Percentiles rank a stretch among this genome's conserved stretches.
Conservation (phyloP, 2,797 vertebrate species). For the Eupleurogrammus muticus region DNA sequence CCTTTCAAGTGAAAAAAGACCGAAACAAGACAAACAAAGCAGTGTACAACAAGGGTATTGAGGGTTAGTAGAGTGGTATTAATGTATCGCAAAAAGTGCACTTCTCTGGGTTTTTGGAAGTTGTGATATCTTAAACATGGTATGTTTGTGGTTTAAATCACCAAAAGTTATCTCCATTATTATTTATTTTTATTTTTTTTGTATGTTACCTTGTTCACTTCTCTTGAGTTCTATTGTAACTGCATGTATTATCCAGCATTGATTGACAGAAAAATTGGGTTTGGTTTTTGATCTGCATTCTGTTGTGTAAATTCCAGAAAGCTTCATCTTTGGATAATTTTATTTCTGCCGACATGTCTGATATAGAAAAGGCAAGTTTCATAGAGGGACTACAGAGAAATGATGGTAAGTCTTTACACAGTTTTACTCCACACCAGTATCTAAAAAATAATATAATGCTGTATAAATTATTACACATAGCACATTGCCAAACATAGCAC, state of each 20-base stretch:
- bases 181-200: too few species aligned
- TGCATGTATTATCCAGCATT: neutral
- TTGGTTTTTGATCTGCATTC: neutral
- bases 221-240: too few species aligned
- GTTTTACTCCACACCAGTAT: neutral
- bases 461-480: neutral
- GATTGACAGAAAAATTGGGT: neutral
- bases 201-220: too few species aligned
- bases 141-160: too few species aligned
- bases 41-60: too few species aligned
- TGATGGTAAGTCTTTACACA: constrained; percentile 40
- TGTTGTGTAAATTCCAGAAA: constrained; percentile 35
- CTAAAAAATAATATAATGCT: neutral
- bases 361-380: constrained; percentile 60
- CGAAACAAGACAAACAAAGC: too few species aligned
- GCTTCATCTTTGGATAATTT: neutral
- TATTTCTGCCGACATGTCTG: constrained; percentile 47
- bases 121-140: too few species aligned
- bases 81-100: too few species aligned
- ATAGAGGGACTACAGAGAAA: constrained; percentile 51
- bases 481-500: neutral
- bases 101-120: too few species aligned
- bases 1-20: too few species aligned
- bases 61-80: too few species aligned
- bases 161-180: too few species aligned